Conservation (phyloP, 2,113 vertebrate species). For the Trematomus loennbergii region DNA sequence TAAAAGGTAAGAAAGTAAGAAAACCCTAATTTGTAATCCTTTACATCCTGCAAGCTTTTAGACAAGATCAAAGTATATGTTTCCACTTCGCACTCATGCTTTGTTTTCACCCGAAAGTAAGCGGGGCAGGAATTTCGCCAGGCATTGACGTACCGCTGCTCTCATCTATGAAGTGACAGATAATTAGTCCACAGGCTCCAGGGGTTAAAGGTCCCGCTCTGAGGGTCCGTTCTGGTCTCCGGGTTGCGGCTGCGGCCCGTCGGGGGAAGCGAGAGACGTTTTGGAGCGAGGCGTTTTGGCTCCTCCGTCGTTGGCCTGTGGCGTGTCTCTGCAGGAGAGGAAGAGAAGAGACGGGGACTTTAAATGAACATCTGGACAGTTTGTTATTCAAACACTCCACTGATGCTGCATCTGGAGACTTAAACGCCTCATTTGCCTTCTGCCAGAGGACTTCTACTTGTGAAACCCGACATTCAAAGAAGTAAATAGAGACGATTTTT, state of each 20-base stretch:
- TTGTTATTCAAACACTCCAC: constrained; percentile 33
- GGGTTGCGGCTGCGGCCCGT: constrained; percentile 86
- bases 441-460: constrained; percentile 14
- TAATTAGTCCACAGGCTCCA: not conserved
- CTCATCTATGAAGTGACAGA: not conserved
- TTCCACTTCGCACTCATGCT: too few species aligned
- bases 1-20: too few species aligned
- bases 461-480: constrained; percentile 17
- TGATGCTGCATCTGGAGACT: constrained; percentile 34
- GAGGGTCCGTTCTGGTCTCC: constrained; percentile 92
- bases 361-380: constrained; percentile 30
- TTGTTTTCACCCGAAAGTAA: too few species aligned
- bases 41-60: too few species aligned
- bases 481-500: constrained; percentile 4
- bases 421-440: constrained; percentile 38
- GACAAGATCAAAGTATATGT: too few species aligned
- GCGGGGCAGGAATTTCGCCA: too few species aligned
- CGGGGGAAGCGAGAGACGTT: constrained; percentile 89
- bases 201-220: constrained; percentile 96
- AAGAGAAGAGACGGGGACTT: not conserved
- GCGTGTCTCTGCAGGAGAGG: constrained; percentile 85
- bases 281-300: constrained; percentile 87
- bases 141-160: too few species aligned
- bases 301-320: constrained; percentile 84
- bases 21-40: too few species aligned